Percentiles rank a stretch among this genome's conserved stretches.
Evolutionary conservation across 2,888 invertebrate genomes (phyloP).

Genomic region (Macrosiphum euphorbiae): DNA sequence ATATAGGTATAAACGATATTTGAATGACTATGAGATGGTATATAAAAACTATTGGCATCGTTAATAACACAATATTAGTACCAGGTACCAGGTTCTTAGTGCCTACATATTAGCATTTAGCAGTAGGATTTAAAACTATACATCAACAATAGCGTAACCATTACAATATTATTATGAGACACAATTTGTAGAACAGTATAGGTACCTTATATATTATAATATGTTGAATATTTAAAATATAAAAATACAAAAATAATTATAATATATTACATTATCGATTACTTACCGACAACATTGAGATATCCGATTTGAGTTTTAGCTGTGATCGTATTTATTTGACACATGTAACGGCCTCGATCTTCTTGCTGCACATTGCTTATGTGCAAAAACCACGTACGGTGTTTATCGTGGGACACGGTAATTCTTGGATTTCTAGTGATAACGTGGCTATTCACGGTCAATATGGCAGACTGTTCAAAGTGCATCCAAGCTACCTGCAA

Average conservation of each 20-base stretch:
- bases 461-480: conserved; percentile 92
- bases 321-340: conserved; percentile 92
- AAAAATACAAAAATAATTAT: not conserved
- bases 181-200: not conserved
- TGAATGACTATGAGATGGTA: not conserved
- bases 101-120: not conserved
- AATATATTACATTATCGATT: not conserved
- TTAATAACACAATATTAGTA: not conserved
- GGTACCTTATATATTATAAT: not conserved
- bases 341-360: conserved; percentile 94
- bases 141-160: not conserved
- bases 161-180: not conserved
- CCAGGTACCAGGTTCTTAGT: not conserved
- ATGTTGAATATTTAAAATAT: not conserved
- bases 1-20: not conserved
- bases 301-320: conserved; percentile 94
- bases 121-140: not conserved
- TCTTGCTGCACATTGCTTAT: conserved; percentile 92
- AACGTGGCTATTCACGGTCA: conserved; percentile 94
- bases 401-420: conserved; percentile 92
- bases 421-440: conserved; percentile 93
- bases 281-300: conserved; percentile 91
- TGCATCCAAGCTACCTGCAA: conserved; percentile 96
- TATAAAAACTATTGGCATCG: not conserved
- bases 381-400: conserved; percentile 93